Base-by-base conservation (phyloP, 2,797 vertebrate species). In the Peromyscus melanophrys region DNA sequence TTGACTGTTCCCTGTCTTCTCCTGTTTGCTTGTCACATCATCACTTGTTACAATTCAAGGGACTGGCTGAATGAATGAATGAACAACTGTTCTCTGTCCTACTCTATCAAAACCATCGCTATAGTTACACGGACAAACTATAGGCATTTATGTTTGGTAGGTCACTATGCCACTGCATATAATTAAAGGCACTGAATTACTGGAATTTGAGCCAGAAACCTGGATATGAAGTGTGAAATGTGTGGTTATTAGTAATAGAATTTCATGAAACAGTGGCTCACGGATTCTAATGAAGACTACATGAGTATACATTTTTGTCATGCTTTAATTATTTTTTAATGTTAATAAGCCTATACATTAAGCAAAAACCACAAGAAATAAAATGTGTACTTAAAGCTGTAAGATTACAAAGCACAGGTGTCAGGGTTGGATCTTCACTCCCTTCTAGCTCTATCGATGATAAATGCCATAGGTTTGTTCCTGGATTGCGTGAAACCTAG, bases 401-500 rank as follows among this genome's bases (percentile, higher is more conserved):
- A 27, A 92, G 75, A 43, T 85, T 92, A 63, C 40, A 46, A 85
- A 84, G 40, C 21, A 49, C 1, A 8, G 6, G 8, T 14, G 77
- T 31, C 77, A 81, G 63, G 27, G 5, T 55, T 75, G 25, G 49
- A 86, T 89, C 34, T 88, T 88, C 29, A 71, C 31, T 40, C 27
- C 21, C 17, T 80, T 94, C 16, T 61, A 5, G 90, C 82, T 92
- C 21, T 40, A 83, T 4, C 43, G 82, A 11, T 85, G 37, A 93
- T 88, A 82, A n/a, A 93, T 94, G 93, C 73, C 76, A 0, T 69
- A 31, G 27, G 19, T 88, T 95, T 89, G 21, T 73, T 83, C 82
- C 40, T 90, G 77, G 61, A 31, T 89, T 85, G 43, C 82, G 88
- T 95, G 78, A 95, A 98, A 84, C 43, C 37, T 34, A 27, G 25